Base-by-base conservation (phyloP, 2,888 invertebrate species). In the Dusona sp. region DNA sequence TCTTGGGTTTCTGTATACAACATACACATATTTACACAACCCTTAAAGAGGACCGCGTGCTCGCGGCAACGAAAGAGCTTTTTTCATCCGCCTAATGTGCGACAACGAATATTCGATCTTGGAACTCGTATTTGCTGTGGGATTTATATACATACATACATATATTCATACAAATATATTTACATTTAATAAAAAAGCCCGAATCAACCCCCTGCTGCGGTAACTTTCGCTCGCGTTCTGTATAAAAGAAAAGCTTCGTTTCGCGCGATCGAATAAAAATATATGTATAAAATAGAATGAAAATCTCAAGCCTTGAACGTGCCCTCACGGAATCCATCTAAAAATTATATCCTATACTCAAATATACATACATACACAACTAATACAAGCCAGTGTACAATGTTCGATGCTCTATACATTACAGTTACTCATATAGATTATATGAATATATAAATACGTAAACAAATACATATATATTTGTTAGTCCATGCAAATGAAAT, bases 381-480 rank as follows among this genome's bases (percentile, higher is more conserved):
- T 33, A 64, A 45, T 81, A 84, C 70, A 70, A 42, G 61, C 54
- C 45, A 51, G 84, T 77, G 77, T 84, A 70, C 70, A 81, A 81
- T 81, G 80, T 84, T 84, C 72, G 80, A 78, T 80, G 72, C 80
- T 80, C 22, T 36, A 51, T 70, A 67, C 70, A 48, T 22, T 64
- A 54, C n/a, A 42, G 64, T 77, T 68, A 48, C n/a, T 45, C 64
- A 9, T 33, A 19, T 64, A 51, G 22, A 42, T 73, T 61, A 38
- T 78, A 72, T 38, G 65, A 51, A 64, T 48, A 74, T 70, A 74
- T 25, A 77, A 61, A 87, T 77, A 78, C 36, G 81, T 78, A 85
- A 75, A 79, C 67, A 73, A 74, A 80, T 83, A 73, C 79, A 72
- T 79, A 64, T 79, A 75, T 77, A 80, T 61, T 67, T 61, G 45